These are phyloP conservation scores for Caenorhabditis sp. DNA, from an alignment of 2,888 invertebrate genomes.

Conservation along the genomic window DNA sequence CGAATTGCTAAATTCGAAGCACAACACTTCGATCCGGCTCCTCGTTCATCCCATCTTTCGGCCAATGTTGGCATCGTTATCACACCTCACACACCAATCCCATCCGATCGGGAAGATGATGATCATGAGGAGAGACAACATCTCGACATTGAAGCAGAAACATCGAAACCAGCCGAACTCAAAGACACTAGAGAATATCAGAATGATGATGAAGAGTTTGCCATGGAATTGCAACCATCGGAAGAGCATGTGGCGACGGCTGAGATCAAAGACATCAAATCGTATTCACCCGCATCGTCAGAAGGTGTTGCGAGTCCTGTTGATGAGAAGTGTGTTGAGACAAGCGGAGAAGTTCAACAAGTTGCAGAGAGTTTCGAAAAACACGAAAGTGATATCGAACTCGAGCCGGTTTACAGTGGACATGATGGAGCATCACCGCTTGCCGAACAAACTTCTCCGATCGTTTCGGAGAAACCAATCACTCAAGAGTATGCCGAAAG, in stretches of 20 bases:
- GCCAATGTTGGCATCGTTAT: constrained; percentile 39
- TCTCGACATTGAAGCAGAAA: constrained; percentile 29
- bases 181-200: constrained; percentile 35
- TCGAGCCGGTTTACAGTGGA: constrained; percentile 31
- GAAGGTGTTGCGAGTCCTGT: constrained; percentile 17
- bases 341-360: constrained; percentile 14
- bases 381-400: constrained; percentile 18
- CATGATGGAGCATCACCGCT: constrained; percentile 9
- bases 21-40: not conserved
- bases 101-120: constrained; percentile 25
- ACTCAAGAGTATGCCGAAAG: constrained; percentile 39
- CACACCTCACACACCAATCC: constrained; percentile 44
- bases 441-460: constrained; percentile 31
- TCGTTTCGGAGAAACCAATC: constrained; percentile 31
- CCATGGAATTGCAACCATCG: constrained; percentile 25
- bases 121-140: constrained; percentile 44
- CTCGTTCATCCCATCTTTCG: not conserved
- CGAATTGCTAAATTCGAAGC: constrained; percentile 54
- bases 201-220: constrained; percentile 30
- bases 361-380: constrained; percentile 37
- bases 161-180: constrained; percentile 34
- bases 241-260: constrained; percentile 39
- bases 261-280: constrained; percentile 29
- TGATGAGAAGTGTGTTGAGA: too few relatives aligned
- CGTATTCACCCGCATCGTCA: constrained; percentile 25